Percentiles rank a stretch among this genome's conserved stretches.
These are phyloP conservation scores for Cryptomyrus ogoouensis DNA, from an alignment of 2,113 vertebrate species.

Conservation along the genomic window DNA sequence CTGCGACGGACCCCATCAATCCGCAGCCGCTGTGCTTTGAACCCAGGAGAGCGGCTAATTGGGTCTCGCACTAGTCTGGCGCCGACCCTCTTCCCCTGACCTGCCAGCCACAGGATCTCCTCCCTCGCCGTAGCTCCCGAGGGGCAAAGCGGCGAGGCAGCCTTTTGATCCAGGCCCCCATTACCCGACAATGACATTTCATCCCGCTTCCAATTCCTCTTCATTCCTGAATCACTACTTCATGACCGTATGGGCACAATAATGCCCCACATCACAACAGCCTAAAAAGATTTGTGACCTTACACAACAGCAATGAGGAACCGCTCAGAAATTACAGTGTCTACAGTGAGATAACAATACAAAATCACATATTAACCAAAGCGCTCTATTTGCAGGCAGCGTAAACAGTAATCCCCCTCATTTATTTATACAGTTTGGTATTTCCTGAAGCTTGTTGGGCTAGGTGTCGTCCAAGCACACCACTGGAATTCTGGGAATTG, in stretches of 20 bases:
- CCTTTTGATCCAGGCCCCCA: not conserved
- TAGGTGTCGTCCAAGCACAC: not conserved
- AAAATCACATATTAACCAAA: not conserved
- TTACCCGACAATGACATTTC: not conserved
- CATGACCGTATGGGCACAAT: not conserved
- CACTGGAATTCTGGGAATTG: not conserved
- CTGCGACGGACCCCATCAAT: conserved; percentile 12
- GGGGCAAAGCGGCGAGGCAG: not conserved
- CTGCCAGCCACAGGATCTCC: not conserved
- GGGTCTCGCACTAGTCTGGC: not conserved
- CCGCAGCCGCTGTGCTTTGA: conserved; percentile 11
- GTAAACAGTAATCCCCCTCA: not conserved
- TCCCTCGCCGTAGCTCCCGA: not conserved
- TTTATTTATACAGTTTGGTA: not conserved
- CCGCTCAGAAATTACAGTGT: not conserved
- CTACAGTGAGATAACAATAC: not conserved
- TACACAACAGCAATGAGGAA: not conserved
- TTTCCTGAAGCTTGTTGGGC: not conserved
- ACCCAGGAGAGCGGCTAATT: conserved; percentile 5
- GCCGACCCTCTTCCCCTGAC: not conserved
- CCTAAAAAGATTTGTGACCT: not conserved
- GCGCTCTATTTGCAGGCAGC: not conserved
- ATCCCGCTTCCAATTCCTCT: not conserved
- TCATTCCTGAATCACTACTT: not conserved
- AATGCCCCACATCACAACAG: not conserved